A percentile compares a stretch with the other conserved stretches of the same genome.
Conservation (phyloP, 2,113 vertebrate genomes). For the Telmatochromis sp. region DNA sequence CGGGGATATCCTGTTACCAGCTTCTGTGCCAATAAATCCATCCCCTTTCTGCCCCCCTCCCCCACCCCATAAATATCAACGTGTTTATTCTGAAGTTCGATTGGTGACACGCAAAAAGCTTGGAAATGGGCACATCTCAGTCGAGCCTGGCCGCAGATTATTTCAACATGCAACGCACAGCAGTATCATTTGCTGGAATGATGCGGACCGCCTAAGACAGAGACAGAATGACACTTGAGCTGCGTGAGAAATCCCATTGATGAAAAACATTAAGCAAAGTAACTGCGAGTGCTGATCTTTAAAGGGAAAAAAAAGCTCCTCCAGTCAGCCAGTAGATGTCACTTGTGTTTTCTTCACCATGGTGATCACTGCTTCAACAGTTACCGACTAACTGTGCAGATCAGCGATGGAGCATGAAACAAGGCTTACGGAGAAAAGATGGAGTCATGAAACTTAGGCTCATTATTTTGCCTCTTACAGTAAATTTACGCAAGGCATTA, state of each 20-base stretch:
- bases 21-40: constrained; percentile 42
- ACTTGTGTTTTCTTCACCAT: constrained; percentile 44
- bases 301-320: background rate
- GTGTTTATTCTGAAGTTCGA: constrained; percentile 46
- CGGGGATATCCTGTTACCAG: constrained; percentile 44
- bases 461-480: background rate
- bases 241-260: constrained; percentile 46
- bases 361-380: background rate
- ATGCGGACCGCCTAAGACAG: background rate
- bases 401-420: background rate
- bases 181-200: constrained; percentile 30
- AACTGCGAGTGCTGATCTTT: background rate
- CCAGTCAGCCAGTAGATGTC: constrained; percentile 67
- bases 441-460: background rate
- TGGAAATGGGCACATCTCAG: constrained; percentile 16
- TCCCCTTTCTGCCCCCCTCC: background rate
- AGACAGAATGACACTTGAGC: constrained; percentile 30
- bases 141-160: constrained; percentile 31
- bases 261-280: constrained; percentile 18
- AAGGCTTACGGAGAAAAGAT: background rate
- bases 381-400: background rate
- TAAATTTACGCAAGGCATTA: accelerated
- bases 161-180: constrained; percentile 19
- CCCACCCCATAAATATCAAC: constrained; percentile 40
- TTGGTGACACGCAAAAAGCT: constrained; percentile 14